phyloP scores from a whole-genome alignment of 1,140 invertebrate species.

The Penaeus vannamei region DNA sequence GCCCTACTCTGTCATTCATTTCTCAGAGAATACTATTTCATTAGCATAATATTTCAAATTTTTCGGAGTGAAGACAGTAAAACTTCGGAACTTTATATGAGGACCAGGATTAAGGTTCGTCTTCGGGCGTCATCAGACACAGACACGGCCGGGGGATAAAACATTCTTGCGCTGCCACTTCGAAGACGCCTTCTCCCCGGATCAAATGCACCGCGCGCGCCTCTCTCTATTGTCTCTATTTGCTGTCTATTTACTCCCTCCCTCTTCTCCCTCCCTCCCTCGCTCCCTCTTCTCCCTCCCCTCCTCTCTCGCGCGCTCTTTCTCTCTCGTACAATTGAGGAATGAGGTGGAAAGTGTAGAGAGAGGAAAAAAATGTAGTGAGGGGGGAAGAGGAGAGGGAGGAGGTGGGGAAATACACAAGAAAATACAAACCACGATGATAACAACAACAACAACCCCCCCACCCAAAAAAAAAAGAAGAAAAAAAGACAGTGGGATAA shows the following conservation, averaged over 20 bases:
- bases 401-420: background rate
- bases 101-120: slow-evolving; percentile 45
- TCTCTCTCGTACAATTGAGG: background rate
- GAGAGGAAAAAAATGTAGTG: background rate
- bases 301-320: background rate
- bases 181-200: background rate
- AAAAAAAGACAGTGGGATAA: too few species aligned
- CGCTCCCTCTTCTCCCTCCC: background rate
- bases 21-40: slow-evolving; percentile 52
- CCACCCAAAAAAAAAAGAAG: too few species aligned
- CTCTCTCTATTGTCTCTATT: background rate
- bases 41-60: slow-evolving; percentile 64
- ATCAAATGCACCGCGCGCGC: background rate
- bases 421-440: too few species aligned
- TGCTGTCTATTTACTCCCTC: slow-evolving; percentile 9
- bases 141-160: slow-evolving; percentile 37
- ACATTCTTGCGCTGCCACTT: slow-evolving; percentile 45
- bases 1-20: slow-evolving; percentile 41
- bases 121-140: slow-evolving; percentile 27
- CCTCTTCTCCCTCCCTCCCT: background rate
- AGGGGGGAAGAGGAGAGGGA: background rate
- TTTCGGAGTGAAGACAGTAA: slow-evolving; percentile 40
- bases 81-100: slow-evolving; percentile 52
- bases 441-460: too few species aligned
- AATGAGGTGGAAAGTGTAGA: too few species aligned